Conservation (phyloP, 1,140 invertebrate genomes). For the Orchesella cincta region DNA sequence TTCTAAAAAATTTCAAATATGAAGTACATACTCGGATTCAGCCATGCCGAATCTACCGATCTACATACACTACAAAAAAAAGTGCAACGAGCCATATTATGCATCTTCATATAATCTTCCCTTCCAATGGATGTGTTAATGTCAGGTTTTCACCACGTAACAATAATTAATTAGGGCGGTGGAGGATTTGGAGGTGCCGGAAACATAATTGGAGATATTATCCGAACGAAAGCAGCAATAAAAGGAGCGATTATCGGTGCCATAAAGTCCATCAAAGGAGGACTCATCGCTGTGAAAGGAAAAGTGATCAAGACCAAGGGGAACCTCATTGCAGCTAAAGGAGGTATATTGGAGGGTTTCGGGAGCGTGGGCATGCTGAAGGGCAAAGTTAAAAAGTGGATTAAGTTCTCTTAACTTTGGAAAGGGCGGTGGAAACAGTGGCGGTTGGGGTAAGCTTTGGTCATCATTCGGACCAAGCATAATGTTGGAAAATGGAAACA, state of each 20-base stretch:
- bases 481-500: too few relatives aligned
- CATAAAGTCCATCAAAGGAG: constrained; percentile 79
- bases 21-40: too few relatives aligned
- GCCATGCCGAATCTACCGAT: too few relatives aligned
- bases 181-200: constrained; percentile 35
- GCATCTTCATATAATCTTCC: too few relatives aligned
- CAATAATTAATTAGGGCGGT: background rate
- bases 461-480: background rate
- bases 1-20: background rate
- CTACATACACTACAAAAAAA: background rate
- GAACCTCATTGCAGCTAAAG: constrained; percentile 70
- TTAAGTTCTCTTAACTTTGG: constrained; percentile 46
- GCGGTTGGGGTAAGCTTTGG: constrained; percentile 39
- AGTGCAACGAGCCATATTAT: too few relatives aligned
- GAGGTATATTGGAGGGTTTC: constrained; percentile 65
- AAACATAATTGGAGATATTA: constrained; percentile 46
- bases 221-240: constrained; percentile 49
- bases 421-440: background rate
- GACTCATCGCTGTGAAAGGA: constrained; percentile 78
- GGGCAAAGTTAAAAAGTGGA: constrained; percentile 47
- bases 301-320: constrained; percentile 81
- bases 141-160: too few relatives aligned
- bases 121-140: too few relatives aligned
- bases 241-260: constrained; percentile 69
- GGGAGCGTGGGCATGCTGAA: constrained; percentile 47